Conservation (phyloP, 2,113 vertebrate genomes). For the Spheniscus mendiculus region DNA sequence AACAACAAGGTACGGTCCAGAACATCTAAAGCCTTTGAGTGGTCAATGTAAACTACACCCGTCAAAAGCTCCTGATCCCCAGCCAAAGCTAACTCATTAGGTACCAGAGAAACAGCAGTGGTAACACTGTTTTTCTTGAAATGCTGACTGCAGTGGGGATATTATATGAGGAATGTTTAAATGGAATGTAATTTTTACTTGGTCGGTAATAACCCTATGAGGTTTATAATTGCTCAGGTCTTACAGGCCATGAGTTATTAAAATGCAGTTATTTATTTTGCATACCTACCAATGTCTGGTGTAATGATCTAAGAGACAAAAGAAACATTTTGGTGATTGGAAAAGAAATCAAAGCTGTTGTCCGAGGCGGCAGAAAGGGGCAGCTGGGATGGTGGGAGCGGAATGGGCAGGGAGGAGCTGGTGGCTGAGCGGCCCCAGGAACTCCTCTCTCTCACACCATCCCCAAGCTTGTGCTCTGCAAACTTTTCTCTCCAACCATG, state of each 20-base stretch:
- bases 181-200: constrained; percentile 46
- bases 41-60: constrained; percentile 25
- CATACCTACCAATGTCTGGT: neutral
- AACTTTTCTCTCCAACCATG: neutral
- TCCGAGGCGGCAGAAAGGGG: neutral
- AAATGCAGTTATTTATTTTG: constrained; percentile 45
- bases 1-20: constrained; percentile 5
- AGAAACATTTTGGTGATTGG: neutral
- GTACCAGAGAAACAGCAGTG: constrained; percentile 37
- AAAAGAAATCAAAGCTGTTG: neutral
- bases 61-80: constrained; percentile 30
- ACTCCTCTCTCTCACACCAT: neutral
- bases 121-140: constrained; percentile 39
- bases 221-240: neutral
- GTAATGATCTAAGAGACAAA: neutral
- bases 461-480: neutral
- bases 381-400: neutral
- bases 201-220: neutral
- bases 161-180: constrained; percentile 54
- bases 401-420: neutral
- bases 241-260: constrained; percentile 37
- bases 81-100: constrained; percentile 65
- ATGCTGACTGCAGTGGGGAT: constrained; percentile 51
- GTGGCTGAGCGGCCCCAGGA: neutral
- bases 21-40: constrained; percentile 20